A percentile compares a stretch with the other conserved stretches of the same genome.
phyloP scores from a whole-genome alignment of 2,113 vertebrate genomes.

The Mirza zaza region DNA sequence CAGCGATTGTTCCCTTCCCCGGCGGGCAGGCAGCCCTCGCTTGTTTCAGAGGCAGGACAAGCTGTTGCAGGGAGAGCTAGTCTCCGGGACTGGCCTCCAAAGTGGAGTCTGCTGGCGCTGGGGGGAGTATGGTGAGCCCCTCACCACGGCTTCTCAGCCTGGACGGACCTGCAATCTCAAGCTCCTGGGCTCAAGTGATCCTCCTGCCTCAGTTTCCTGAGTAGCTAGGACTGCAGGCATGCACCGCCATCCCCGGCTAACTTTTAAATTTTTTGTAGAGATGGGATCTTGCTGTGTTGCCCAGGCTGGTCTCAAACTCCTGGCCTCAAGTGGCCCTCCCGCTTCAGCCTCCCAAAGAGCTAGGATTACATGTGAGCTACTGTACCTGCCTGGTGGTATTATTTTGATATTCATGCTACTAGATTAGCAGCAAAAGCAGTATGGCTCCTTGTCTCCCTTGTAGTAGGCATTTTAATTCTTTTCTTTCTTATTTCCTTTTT shows the following conservation, averaged over 20 bases:
- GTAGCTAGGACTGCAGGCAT: too few species aligned
- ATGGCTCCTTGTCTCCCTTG: not conserved
- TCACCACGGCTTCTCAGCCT: not conserved
- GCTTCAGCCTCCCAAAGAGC: too few species aligned
- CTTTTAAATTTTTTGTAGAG: too few species aligned
- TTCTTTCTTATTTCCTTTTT: not conserved
- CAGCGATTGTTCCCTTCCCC: rapidly evolving
- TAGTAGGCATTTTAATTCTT: not conserved
- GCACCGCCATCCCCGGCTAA: too few species aligned
- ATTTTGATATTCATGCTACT: not conserved
- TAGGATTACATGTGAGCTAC: too few species aligned
- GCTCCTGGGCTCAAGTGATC: too few species aligned
- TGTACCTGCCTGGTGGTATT: too few species aligned
- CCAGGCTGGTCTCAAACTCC: too few species aligned
- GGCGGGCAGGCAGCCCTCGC: rapidly evolving
- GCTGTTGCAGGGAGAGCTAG: not conserved
- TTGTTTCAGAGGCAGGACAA: not conserved
- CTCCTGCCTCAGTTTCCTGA: too few species aligned
- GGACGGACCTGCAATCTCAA: too few species aligned
- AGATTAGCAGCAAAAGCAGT: not conserved
- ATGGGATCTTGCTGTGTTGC: too few species aligned
- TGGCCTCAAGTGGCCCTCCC: too few species aligned
- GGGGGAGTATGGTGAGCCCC: not conserved
- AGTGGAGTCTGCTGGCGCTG: not conserved
- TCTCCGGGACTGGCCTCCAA: not conserved